phyloP scores from a whole-genome alignment of 2,113 vertebrate genomes.

The Mesembrinibis cayennensis region DNA sequence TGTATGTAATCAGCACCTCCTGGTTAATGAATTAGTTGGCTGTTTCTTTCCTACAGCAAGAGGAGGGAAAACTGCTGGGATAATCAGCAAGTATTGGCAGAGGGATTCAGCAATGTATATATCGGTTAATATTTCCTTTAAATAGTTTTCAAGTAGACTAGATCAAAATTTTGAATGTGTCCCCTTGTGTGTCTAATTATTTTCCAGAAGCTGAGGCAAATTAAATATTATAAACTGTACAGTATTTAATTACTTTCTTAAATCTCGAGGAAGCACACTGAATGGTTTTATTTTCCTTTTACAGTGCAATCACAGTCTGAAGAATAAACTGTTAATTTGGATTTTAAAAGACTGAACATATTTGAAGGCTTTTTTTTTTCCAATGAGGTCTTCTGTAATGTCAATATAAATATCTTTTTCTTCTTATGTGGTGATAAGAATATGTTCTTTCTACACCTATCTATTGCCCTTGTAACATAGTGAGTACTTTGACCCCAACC shows the following conservation, averaged over 20 bases:
- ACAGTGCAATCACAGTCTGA: background rate
- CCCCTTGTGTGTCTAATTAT: background rate
- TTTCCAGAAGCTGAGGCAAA: conserved; percentile 1
- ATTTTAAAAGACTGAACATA: background rate
- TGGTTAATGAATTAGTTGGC: conserved; percentile 63
- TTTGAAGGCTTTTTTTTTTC: background rate
- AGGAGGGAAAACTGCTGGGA: conserved; percentile 49
- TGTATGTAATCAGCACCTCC: conserved; percentile 52
- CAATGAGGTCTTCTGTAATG: background rate
- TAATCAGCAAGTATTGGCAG: conserved; percentile 56
- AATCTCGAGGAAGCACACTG: background rate
- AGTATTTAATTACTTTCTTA: background rate
- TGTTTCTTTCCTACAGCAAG: conserved; percentile 36
- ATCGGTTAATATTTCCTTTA: conserved; percentile 22
- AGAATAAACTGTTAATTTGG: background rate
- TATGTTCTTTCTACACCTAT: background rate
- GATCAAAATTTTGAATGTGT: background rate
- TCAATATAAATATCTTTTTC: background rate
- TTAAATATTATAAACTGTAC: background rate
- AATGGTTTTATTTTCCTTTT: background rate
- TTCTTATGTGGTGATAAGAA: background rate
- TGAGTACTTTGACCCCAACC: background rate
- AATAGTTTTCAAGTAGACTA: background rate
- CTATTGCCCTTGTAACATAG: background rate
- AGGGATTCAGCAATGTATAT: background rate